A percentile compares a stretch with the other conserved stretches of the same genome.
Evolutionary conservation across 2,113 vertebrate genomes (phyloP).

Genomic region (Struthio camelus): DNA sequence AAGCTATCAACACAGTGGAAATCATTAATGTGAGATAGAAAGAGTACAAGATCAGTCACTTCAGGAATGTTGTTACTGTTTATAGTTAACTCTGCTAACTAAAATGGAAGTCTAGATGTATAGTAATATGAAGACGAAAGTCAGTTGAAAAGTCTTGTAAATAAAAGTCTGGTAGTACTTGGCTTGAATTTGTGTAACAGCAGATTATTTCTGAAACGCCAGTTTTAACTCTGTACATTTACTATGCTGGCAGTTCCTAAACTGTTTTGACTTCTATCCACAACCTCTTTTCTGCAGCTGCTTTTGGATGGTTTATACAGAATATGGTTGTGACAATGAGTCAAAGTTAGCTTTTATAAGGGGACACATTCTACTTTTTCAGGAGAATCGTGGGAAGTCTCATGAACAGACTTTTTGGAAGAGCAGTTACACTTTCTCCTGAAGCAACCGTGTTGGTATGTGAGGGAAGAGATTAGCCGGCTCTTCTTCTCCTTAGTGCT

Average conservation of each 20-base stretch:
- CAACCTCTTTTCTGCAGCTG: background rate
- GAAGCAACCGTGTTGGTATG: background rate
- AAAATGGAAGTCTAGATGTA: background rate
- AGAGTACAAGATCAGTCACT: background rate
- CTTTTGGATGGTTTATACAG: constrained; percentile 2
- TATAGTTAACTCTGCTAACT: background rate
- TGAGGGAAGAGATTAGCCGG: background rate
- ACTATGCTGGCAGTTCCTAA: constrained; percentile 3
- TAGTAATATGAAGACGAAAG: background rate
- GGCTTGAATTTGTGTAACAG: background rate
- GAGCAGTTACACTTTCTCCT: background rate
- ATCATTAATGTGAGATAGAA: background rate
- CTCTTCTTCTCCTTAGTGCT: background rate
- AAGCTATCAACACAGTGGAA: background rate
- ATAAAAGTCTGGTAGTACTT: background rate
- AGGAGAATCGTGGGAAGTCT: background rate
- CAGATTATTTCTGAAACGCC: background rate
- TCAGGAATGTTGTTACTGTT: background rate
- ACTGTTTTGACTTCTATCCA: background rate
- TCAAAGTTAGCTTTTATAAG: background rate
- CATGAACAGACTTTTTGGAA: background rate
- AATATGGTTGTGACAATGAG: background rate
- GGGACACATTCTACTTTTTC: background rate
- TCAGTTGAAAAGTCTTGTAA: background rate
- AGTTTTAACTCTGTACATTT: constrained; percentile 12